Evolutionary conservation across 2,888 invertebrate genomes (phyloP), one percentile per base, ranked within the genome.

Genomic region (Tachina fera): DNA sequence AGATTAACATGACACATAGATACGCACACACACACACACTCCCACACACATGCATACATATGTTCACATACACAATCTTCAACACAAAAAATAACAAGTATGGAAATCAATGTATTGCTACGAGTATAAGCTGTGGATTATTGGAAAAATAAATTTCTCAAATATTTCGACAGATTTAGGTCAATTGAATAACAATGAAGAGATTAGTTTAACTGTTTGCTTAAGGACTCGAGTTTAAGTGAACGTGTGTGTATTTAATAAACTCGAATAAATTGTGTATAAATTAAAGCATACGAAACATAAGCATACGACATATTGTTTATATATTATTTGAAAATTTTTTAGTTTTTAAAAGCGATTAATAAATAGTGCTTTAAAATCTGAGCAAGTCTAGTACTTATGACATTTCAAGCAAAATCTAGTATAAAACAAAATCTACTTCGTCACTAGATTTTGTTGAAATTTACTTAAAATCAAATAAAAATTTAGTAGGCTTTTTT

Each of bases 161-260:
- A 49, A 41, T 22, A 41, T 65, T 65, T 65, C 39, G 63, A 80
- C 72, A 80, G 56, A 65, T 65, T 80, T 72, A 31, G 79, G 79
- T 65, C 79, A 80, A 78, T 70, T 70, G 61, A 22, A 43, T 58
- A 58, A 58, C 39, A 68, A 45, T 56, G 16, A 75, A 51, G 39
- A 31, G 19, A 47, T 39, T 49, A n/a, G 16, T 47, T 9, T 47
- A 39, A 60, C 31, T 1, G 22, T n/a, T 3, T 49, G 41, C 31
- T 31, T 31, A 31, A 31, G 31, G 31, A 31, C 31, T 31, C 13
- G 9, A 14, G 0, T 31, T 19, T 9, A 43, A 10, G 53, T 22
- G 8, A 22, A 53, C 49, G 16, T 51, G 9, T 51, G 9, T 41
- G 4, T 10, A 71, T 43, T n/a, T 58, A 58, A 45, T 19, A 43